Conservation (phyloP, 1,140 invertebrate species). For the Protaetia brevitarsis region DNA sequence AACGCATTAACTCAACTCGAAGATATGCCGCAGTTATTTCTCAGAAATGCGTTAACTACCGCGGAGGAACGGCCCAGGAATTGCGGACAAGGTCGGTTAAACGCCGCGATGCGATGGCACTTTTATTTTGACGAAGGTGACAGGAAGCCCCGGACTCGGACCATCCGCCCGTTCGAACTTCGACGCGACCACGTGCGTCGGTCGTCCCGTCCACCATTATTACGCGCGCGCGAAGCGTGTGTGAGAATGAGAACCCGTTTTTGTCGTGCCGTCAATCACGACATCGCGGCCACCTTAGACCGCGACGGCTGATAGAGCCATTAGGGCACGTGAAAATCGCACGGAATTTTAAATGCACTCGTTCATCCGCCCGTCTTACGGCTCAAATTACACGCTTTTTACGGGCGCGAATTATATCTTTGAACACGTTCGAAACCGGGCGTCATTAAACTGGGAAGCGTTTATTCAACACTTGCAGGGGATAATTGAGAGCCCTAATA, state of each 20-base stretch:
- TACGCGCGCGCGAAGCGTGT: no score
- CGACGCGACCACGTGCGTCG: no score
- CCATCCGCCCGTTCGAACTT: no score
- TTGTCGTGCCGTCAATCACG: constrained; percentile 22
- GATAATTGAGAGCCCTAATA: no score
- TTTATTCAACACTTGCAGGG: background rate
- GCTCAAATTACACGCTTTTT: constrained; percentile 3
- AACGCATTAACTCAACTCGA: no score
- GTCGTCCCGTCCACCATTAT: background rate
- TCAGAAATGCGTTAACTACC: no score
- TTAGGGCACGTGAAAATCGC: constrained; percentile 32
- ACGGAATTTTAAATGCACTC: constrained; percentile 28
- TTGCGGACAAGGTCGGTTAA: no score
- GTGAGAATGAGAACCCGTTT: constrained; percentile 28
- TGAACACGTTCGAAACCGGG: background rate
- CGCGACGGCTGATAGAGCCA: constrained; percentile 27
- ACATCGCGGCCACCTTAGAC: constrained; percentile 2
- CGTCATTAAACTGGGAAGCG: background rate
- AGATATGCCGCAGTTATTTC: no score
- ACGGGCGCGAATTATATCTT: background rate
- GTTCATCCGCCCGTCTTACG: background rate
- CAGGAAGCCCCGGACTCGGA: no score
- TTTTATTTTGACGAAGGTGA: no score
- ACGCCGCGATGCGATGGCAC: no score
- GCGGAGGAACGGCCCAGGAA: no score